A percentile compares a stretch with the other conserved stretches of the same genome.
Evolutionary conservation across 2,888 invertebrate genomes (phyloP).

Genomic region (Cephus pulcher): DNA sequence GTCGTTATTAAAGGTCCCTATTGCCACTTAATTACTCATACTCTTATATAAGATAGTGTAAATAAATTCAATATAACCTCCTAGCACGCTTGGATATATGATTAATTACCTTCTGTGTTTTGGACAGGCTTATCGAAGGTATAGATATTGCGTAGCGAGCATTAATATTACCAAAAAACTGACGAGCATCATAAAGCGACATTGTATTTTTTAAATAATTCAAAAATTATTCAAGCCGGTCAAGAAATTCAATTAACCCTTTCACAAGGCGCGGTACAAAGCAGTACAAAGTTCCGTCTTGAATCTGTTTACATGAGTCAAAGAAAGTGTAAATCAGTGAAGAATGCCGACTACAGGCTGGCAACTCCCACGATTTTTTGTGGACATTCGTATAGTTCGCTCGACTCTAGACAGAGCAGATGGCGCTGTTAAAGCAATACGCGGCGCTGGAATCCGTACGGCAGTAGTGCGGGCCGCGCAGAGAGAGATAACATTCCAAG

Average conservation of each 20-base stretch:
- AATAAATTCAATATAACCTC: slow-evolving; percentile 38
- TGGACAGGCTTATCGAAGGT: slow-evolving; percentile 70
- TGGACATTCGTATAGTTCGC: no score
- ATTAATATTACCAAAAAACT: slow-evolving; percentile 52
- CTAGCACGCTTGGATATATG: slow-evolving; percentile 1
- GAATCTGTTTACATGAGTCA: background rate
- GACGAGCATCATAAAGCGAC: slow-evolving; percentile 48
- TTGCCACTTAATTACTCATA: slow-evolving; percentile 28
- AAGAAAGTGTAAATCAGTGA: no score
- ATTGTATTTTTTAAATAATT: slow-evolving; percentile 26
- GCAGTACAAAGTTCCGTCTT: background rate
- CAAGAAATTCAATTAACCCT: background rate
- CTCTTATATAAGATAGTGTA: slow-evolving; percentile 21
- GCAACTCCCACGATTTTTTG: no score
- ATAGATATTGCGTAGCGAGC: slow-evolving; percentile 49
- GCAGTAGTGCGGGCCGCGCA: no score
- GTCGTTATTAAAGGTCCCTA: background rate
- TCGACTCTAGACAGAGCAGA: no score
- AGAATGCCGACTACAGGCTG: no score
- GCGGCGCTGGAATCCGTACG: no score
- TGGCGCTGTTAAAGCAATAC: no score
- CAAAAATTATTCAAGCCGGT: background rate
- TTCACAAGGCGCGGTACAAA: background rate
- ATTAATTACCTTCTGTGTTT: slow-evolving; percentile 76
- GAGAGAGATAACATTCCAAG: no score